A percentile compares a stretch with the other conserved stretches of the same genome.
Evolutionary conservation across 2,888 invertebrate genomes (phyloP).

Genomic region (Tachina fera): DNA sequence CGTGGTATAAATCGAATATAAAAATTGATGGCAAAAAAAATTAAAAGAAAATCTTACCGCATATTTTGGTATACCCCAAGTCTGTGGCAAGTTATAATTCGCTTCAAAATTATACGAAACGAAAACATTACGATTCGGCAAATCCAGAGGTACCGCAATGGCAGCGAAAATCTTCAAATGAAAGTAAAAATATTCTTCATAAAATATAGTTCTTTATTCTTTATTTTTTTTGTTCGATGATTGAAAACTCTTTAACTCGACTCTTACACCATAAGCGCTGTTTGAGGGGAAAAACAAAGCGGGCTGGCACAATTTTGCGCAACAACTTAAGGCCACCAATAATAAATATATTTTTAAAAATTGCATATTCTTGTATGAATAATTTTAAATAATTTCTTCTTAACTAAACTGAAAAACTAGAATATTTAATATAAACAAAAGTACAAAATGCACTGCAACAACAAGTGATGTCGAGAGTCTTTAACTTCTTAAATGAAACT

Average conservation of each 20-base stretch:
- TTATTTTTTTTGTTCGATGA: not conserved
- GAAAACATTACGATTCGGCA: constrained; percentile 88
- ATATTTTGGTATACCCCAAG: constrained; percentile 80
- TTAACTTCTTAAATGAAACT: constrained; percentile 50
- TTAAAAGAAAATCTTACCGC: constrained; percentile 76
- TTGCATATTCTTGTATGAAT: constrained; percentile 22
- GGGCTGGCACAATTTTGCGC: constrained; percentile 27
- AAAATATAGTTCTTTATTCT: not conserved
- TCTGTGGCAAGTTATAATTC: constrained; percentile 86
- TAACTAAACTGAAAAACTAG: not conserved
- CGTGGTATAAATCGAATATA: not conserved
- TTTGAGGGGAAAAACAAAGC: constrained; percentile 77
- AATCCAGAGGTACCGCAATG: constrained; percentile 88
- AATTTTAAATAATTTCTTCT: not conserved
- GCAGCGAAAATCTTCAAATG: constrained; percentile 87
- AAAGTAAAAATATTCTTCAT: not conserved
- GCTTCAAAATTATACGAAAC: constrained; percentile 90
- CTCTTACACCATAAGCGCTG: constrained; percentile 80
- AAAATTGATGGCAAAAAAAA: too few species aligned
- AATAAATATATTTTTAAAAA: constrained; percentile 22
- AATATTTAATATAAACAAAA: not conserved
- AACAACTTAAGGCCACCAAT: not conserved
- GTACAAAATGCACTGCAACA: not conserved
- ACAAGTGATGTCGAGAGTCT: constrained; percentile 31
- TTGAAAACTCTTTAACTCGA: not conserved